phyloP scores from a whole-genome alignment of 2,888 invertebrate genomes.

The Rotaria socialis region DNA sequence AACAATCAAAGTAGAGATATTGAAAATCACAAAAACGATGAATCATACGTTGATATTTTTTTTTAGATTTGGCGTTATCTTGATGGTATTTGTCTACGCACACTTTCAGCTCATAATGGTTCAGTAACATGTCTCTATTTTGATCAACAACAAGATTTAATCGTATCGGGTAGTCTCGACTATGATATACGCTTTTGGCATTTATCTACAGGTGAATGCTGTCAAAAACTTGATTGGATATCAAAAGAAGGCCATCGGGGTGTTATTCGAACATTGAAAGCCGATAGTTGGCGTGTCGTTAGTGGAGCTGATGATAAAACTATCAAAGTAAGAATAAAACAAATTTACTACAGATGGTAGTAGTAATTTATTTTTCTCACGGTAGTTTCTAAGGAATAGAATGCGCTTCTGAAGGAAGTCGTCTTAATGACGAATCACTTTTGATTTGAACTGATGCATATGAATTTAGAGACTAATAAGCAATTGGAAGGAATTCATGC shows the following conservation, averaged over 20 bases:
- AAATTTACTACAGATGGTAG: too few relatives aligned
- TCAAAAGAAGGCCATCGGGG: slow-evolving; percentile 59
- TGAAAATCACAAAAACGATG: too few relatives aligned
- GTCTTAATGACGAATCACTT: too few relatives aligned
- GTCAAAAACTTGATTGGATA: slow-evolving; percentile 63
- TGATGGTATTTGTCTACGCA: slow-evolving; percentile 59
- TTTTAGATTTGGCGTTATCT: slow-evolving; percentile 60
- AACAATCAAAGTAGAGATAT: slow-evolving; percentile 58
- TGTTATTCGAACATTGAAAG: slow-evolving; percentile 60
- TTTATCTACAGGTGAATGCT: slow-evolving; percentile 58
- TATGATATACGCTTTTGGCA: slow-evolving; percentile 62
- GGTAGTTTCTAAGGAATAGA: too few relatives aligned
- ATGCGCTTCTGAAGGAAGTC: too few relatives aligned
- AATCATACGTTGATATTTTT: neutral
- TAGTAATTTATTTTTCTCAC: too few relatives aligned
- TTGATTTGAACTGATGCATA: too few relatives aligned
- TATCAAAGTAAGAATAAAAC: slow-evolving; percentile 58
- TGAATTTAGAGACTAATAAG: too few relatives aligned
- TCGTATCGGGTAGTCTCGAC: slow-evolving; percentile 63
- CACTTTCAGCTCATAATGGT: slow-evolving; percentile 61
- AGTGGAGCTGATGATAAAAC: slow-evolving; percentile 64
- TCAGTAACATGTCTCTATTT: slow-evolving; percentile 63
- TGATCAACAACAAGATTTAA: slow-evolving; percentile 54
- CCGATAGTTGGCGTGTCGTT: slow-evolving; percentile 63
- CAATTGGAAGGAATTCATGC: too few relatives aligned